These are phyloP conservation scores for Ficedula albicollis DNA, from an alignment of 2,797 vertebrate genomes.

Conservation along the genomic window DNA sequence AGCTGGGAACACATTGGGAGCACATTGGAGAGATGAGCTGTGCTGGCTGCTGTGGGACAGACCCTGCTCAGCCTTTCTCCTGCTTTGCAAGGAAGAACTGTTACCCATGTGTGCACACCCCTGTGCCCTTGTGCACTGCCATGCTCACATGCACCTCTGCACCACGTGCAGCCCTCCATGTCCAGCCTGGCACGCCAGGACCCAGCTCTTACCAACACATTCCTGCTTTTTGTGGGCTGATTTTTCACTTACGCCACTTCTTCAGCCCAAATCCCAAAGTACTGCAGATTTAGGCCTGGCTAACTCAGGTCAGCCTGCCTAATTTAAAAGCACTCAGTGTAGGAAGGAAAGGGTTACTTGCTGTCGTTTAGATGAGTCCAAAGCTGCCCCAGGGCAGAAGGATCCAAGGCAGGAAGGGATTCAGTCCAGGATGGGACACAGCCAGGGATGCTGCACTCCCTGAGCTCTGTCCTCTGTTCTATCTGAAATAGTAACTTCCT, in stretches of 20 bases:
- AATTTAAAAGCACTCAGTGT: neutral
- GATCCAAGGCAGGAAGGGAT: neutral
- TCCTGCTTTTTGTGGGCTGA: neutral
- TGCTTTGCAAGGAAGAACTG: neutral
- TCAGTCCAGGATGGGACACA: rapidly evolving
- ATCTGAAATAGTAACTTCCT: neutral
- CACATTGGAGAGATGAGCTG: neutral
- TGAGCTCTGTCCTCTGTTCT: neutral
- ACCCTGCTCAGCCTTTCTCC: neutral
- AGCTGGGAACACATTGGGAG: neutral
- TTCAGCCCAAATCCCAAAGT: neutral
- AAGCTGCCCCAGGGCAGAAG: neutral
- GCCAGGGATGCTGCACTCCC: neutral
- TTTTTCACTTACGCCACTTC: neutral
- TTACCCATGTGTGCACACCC: rapidly evolving
- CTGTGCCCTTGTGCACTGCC: neutral
- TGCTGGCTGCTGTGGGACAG: neutral
- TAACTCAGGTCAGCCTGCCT: rapidly evolving
- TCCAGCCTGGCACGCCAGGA: rapidly evolving
- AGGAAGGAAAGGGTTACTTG: neutral
- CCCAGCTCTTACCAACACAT: neutral
- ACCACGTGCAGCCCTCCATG: rapidly evolving
- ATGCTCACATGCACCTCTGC: neutral
- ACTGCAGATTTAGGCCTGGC: neutral
- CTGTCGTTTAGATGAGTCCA: rapidly evolving